Percentiles rank a stretch among this genome's conserved stretches.
phyloP scores from a whole-genome alignment of 2,797 vertebrate species.

The Podarcis siculus region DNA sequence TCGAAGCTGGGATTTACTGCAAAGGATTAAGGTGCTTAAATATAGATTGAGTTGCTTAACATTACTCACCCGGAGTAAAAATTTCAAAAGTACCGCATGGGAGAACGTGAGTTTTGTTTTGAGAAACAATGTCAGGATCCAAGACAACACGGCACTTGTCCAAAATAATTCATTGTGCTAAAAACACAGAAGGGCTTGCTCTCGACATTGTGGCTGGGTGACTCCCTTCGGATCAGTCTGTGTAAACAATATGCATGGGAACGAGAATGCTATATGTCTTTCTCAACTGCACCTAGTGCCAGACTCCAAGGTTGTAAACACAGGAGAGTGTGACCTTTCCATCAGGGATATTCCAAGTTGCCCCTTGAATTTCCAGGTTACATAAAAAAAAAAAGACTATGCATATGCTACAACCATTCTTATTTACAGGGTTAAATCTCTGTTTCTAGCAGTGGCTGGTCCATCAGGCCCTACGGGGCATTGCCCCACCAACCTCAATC shows the following conservation, averaged over 20 bases:
- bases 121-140: not conserved
- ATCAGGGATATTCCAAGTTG: not conserved
- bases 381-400: not conserved
- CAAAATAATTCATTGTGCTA: not conserved
- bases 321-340: not conserved
- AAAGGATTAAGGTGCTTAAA: conserved; percentile 24
- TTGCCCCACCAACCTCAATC: too few species aligned
- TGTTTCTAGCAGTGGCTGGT: too few species aligned
- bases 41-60: conserved; percentile 9
- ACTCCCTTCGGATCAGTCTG: not conserved
- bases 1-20: conserved; percentile 6
- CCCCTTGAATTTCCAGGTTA: not conserved
- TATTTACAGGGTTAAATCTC: too few species aligned
- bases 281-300: not conserved
- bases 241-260: not conserved
- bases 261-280: not conserved
- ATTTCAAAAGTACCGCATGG: not conserved
- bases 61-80: not conserved
- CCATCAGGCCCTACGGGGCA: too few species aligned
- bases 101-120: not conserved
- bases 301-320: not conserved
- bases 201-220: not conserved
- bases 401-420: too few species aligned
- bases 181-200: not conserved
- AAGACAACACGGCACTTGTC: not conserved